Evolutionary conservation across 2,113 vertebrate species (phyloP).

Genomic region (Rallus limicola): DNA sequence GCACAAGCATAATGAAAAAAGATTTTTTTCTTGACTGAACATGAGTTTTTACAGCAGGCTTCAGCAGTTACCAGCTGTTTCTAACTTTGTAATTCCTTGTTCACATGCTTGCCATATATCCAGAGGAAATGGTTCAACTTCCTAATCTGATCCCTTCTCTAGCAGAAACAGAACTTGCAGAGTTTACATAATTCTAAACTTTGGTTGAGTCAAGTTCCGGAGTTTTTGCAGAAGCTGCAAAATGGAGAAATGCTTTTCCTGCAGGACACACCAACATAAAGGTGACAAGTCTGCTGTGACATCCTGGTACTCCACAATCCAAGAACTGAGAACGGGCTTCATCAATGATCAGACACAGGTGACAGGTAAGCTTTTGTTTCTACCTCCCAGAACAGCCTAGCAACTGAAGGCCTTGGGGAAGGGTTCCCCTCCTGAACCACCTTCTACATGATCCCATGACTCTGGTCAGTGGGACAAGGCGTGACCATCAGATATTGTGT

Average conservation of each 20-base stretch:
- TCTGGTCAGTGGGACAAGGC: background rate
- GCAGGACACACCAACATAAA: background rate
- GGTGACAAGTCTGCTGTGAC: background rate
- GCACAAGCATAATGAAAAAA: background rate
- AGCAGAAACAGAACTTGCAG: background rate
- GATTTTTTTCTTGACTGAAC: background rate
- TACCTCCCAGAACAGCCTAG: background rate
- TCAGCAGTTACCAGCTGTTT: background rate
- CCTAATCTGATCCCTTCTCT: background rate
- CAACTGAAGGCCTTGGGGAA: background rate
- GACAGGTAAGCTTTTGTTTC: background rate
- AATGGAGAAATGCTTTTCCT: background rate
- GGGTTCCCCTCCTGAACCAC: background rate
- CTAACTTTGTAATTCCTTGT: background rate
- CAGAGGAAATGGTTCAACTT: background rate
- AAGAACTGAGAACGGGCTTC: background rate
- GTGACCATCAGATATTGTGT: accelerated
- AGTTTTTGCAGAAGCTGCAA: background rate
- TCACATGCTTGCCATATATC: background rate
- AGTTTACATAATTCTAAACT: background rate
- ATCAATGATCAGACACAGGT: accelerated
- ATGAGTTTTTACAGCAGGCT: background rate
- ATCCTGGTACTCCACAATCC: background rate
- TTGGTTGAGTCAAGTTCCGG: background rate
- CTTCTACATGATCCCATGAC: background rate